Base-by-base conservation (phyloP, 2,888 invertebrate species). In the Scelioninae gen. 1 region DNA sequence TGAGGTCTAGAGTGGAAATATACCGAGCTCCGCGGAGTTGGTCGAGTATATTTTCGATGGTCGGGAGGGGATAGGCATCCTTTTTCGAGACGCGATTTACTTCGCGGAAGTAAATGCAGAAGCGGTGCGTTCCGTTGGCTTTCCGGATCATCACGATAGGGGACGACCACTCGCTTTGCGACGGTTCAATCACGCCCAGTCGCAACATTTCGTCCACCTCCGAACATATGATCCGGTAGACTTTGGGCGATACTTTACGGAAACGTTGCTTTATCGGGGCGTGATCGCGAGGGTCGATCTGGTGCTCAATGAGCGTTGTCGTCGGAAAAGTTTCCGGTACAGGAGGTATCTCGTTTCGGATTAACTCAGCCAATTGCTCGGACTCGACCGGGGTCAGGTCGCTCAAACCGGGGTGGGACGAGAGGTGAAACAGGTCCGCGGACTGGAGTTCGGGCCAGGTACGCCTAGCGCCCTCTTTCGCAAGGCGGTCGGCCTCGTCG, bases 1-100 rank as follows among this genome's bases (percentile, higher is more conserved):
- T 86, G 10, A 85, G 38, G 32, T 87, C 85, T 0, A 87, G 16
- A 0, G 75, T 85, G 0, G 85, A 85, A n/a, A 87, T 85, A 8
- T 80, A 66, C 51, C 74, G 68, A 0, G 79, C 85, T 7, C 53
- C n/a, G 15, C 68, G 47, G 0, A 85, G 66, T 49, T 75, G 45
- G 0, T 71, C 72, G 1, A 86, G 29, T 5, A 85, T 82, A 0
- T 65, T 49, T 1, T 38, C 38, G 1, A 38, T 38, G 38, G 11
- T 10, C 38, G 38, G 38, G 5, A 38, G 8, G 11, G 38, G 38
- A 5, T 38, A 38, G 9, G 38, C 38, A 5, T 38, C 38, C 5
- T 38, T 38, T 5, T 5, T 38, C 11, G 38, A 38, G 1, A 38
- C 38, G 11, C 38, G 38, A 5, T 38, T 38, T 4, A 38, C 38